These are phyloP conservation scores for Helostoma temminkii DNA, from an alignment of 2,797 vertebrate genomes.

Conservation along the genomic window DNA sequence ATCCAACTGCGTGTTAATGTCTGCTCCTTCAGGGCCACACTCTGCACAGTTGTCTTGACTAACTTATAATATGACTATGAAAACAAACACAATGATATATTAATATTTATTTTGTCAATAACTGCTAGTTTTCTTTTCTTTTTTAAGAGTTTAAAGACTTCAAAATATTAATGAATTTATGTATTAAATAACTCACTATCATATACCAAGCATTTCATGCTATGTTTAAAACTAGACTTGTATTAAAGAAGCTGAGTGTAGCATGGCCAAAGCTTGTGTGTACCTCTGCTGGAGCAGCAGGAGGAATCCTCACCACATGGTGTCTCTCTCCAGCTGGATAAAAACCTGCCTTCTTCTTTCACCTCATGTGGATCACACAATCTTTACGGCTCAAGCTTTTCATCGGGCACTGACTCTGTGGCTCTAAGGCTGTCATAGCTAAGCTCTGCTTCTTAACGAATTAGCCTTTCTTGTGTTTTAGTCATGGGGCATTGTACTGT, in stretches of 20 bases:
- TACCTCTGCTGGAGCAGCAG: conserved; percentile 68
- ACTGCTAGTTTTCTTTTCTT: neutral
- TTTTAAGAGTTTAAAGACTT: neutral
- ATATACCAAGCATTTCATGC: neutral
- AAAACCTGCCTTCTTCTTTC: conserved; percentile 69
- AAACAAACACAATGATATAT: conserved; percentile 34
- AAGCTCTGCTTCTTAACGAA: conserved; percentile 66
- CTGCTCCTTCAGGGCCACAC: conserved; percentile 62
- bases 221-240: conserved; percentile 6
- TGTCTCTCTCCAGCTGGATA: conserved; percentile 88
- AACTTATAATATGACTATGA: conserved; percentile 60
- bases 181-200: neutral
- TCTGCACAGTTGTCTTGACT: conserved; percentile 50
- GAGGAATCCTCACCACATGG: conserved; percentile 87
- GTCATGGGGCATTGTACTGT: conserved; percentile 53
- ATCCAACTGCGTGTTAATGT: conserved; percentile 72
- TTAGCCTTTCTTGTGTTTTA: conserved; percentile 63
- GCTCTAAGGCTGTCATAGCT: conserved; percentile 57
- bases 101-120: conserved; percentile 41
- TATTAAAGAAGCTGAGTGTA: conserved; percentile 22
- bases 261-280: conserved; percentile 37
- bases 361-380: conserved; percentile 64
- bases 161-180: neutral
- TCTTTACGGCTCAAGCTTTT: conserved; percentile 53
- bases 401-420: conserved; percentile 56